Evolutionary conservation across 1,140 invertebrate genomes (phyloP).

Genomic region (Drosophila lini): DNA sequence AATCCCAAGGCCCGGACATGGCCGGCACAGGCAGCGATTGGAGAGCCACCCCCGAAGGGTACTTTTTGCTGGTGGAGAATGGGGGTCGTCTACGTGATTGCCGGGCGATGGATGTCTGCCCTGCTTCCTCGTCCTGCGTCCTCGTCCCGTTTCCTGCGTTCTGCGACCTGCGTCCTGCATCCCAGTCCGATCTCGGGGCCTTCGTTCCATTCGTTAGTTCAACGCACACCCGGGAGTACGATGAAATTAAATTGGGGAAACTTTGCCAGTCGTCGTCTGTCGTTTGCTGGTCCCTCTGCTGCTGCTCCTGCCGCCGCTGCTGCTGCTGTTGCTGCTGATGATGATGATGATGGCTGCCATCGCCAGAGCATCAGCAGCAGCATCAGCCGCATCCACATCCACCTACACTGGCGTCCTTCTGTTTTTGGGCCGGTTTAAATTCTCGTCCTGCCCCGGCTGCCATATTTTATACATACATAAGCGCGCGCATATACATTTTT

Average conservation of each 20-base stretch:
- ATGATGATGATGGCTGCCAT: slow-evolving; percentile 73
- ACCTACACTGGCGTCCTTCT: slow-evolving; percentile 51
- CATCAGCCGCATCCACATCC: slow-evolving; percentile 41
- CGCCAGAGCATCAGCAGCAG: slow-evolving; percentile 49
- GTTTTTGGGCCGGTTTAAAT: slow-evolving; percentile 57
- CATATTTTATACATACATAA: slow-evolving; percentile 59
- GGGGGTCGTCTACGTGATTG: slow-evolving; percentile 71
- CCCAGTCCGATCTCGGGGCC: slow-evolving; percentile 30
- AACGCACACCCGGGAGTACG: slow-evolving; percentile 80
- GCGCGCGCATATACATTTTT: slow-evolving; percentile 6
- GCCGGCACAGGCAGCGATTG: slow-evolving; percentile 28
- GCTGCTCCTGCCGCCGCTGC: slow-evolving; percentile 2
- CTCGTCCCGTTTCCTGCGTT: slow-evolving; percentile 2
- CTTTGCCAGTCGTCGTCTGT: slow-evolving; percentile 61
- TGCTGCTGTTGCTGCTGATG: slow-evolving; percentile 35
- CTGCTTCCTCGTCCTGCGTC: slow-evolving; percentile 7
- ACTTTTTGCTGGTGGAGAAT: slow-evolving; percentile 33
- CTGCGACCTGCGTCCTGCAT: slow-evolving; percentile 10
- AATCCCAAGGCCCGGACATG: slow-evolving; percentile 10
- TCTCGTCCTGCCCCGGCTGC: slow-evolving; percentile 53
- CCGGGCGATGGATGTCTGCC: slow-evolving; percentile 65
- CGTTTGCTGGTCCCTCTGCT: slow-evolving; percentile 37
- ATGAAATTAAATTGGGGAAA: slow-evolving; percentile 84
- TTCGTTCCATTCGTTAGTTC: slow-evolving; percentile 77
- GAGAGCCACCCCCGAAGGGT: slow-evolving; percentile 51